phyloP scores from a whole-genome alignment of 1,140 invertebrate genomes.

The Sminthurides bifidus region DNA sequence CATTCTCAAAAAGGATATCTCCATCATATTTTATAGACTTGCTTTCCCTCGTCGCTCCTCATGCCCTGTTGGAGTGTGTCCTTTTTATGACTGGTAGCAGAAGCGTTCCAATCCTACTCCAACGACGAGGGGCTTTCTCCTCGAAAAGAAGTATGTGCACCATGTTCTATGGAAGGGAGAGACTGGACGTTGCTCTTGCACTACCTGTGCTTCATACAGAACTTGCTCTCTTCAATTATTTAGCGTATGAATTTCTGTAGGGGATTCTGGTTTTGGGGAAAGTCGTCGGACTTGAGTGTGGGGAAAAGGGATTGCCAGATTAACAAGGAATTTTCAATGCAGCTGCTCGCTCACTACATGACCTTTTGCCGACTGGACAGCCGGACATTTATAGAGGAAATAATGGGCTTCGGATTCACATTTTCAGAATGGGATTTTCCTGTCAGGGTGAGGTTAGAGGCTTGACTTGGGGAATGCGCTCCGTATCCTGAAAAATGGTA shows the following conservation, averaged over 20 bases:
- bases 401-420: neutral
- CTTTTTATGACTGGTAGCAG: conserved; percentile 4
- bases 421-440: neutral
- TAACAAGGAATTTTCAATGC: no score
- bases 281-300: no score
- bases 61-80: neutral
- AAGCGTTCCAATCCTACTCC: neutral
- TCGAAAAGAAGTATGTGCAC: neutral
- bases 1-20: conserved; percentile 9
- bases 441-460: no score
- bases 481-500: no score
- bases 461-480: no score
- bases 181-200: neutral
- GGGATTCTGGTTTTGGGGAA: no score
- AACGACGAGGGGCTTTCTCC: neutral
- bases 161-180: neutral
- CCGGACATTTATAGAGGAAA: no score
- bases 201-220: neutral
- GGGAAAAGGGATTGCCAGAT: no score
- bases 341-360: no score
- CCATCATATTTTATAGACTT: conserved; percentile 11
- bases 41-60: neutral
- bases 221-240: neutral
- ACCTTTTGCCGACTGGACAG: no score
- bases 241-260: no score